A percentile compares a stretch with the other conserved stretches of the same genome.
Conservation (phyloP, 2,888 invertebrate genomes). For the Sinelater perroti region DNA sequence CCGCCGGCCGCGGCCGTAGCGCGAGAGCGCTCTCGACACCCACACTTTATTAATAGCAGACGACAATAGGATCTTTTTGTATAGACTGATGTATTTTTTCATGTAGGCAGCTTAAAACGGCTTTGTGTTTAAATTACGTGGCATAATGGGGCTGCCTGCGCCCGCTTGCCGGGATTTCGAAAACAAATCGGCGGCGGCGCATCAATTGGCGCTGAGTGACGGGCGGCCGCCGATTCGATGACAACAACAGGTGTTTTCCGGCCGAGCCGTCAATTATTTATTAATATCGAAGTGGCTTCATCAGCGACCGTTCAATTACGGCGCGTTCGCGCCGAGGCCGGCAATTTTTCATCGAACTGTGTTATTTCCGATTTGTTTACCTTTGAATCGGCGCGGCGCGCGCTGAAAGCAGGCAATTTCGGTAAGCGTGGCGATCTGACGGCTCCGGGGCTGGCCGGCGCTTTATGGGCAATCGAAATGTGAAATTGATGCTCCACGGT, state of each 20-base stretch:
- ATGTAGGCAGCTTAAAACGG: constrained; percentile 36
- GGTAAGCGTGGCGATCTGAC: too few species aligned
- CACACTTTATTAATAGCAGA: constrained; percentile 48
- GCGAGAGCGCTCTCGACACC: constrained; percentile 40
- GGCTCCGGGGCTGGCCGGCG: too few species aligned
- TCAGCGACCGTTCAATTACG: constrained; percentile 27
- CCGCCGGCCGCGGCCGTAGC: constrained; percentile 25
- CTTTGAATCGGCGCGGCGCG: too few species aligned
- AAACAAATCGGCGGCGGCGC: constrained; percentile 15
- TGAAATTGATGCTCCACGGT: neutral
- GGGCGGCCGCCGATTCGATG: constrained; percentile 32
- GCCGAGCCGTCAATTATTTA: constrained; percentile 40
- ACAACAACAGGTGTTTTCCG: constrained; percentile 44
- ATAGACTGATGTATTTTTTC: constrained; percentile 41
- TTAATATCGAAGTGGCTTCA: constrained; percentile 34
- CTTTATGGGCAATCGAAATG: neutral
- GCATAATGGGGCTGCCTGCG: constrained; percentile 29
- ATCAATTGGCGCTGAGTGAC: constrained; percentile 33
- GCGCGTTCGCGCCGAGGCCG: too few species aligned
- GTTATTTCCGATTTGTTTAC: too few species aligned
- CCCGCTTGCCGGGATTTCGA: neutral
- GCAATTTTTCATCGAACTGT: too few species aligned
- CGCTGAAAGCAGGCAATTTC: too few species aligned
- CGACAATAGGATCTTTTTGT: constrained; percentile 46
- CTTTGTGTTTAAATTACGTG: constrained; percentile 38